Conservation (phyloP, 2,113 vertebrate genomes). For the Reinhardtius hippoglossoides region DNA sequence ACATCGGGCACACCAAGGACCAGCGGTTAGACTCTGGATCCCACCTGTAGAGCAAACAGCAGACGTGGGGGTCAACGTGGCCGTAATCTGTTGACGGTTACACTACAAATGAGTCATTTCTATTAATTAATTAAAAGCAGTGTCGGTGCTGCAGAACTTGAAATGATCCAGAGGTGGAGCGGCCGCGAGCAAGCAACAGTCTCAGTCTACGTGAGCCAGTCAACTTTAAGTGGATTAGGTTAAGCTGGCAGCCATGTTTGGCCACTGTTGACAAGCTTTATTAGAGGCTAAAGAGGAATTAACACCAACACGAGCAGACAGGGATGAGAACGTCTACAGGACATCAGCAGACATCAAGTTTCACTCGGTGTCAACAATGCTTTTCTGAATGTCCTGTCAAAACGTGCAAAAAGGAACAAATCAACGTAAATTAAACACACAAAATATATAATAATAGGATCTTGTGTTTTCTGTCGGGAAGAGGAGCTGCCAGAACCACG, state of each 20-base stretch:
- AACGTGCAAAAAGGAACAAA: background rate
- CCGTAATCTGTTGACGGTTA: background rate
- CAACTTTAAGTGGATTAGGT: constrained; percentile 68
- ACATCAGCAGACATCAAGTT: background rate
- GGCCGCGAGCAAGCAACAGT: background rate
- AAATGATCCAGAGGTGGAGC: background rate
- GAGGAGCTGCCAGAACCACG: no score
- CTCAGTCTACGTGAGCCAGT: constrained; percentile 40
- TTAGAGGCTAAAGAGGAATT: constrained; percentile 34
- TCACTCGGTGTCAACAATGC: no score
- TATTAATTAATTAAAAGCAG: background rate
- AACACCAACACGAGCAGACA: background rate
- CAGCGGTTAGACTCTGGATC: constrained; percentile 85
- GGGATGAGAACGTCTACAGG: constrained; percentile 7
- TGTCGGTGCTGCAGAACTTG: background rate
- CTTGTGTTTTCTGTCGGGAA: no score
- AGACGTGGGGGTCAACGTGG: background rate
- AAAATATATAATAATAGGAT: background rate
- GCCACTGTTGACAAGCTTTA: constrained; percentile 62
- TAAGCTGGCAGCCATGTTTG: constrained; percentile 57
- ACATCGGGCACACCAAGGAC: constrained; percentile 83
- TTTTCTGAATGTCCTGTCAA: no score
- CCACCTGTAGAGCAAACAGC: constrained; percentile 75
- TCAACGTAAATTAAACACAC: background rate
- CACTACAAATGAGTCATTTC: background rate